Conservation (phyloP, 37 sponge, comb jelly and placozoan species). For the Aphrocallistes beatrix region DNA sequence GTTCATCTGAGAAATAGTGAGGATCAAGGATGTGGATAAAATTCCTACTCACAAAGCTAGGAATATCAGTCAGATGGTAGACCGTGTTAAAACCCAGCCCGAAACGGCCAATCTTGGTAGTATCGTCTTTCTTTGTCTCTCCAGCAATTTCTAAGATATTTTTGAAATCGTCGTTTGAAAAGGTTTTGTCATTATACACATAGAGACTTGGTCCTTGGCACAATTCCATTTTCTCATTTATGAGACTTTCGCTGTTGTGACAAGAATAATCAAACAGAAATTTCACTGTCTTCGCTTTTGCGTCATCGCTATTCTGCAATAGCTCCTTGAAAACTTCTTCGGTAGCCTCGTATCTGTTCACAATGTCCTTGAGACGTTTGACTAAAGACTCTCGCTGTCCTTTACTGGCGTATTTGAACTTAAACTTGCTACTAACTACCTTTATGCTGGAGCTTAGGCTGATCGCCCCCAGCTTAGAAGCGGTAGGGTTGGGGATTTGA, state of each 20-base stretch:
- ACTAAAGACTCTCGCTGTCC: conserved; percentile 29
- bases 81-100: conserved; percentile 69
- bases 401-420: background rate
- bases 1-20: conserved; percentile 30
- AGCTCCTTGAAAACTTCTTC: conserved; percentile 70
- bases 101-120: conserved; percentile 68
- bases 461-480: background rate
- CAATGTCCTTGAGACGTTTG: conserved; percentile 35
- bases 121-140: conserved; percentile 49
- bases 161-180: conserved; percentile 52
- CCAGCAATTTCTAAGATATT: conserved; percentile 60
- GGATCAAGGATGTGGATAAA: conserved; percentile 66
- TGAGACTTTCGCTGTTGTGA: conserved; percentile 8
- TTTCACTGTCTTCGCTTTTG: conserved; percentile 51
- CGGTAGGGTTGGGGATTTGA: background rate
- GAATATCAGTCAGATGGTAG: conserved; percentile 66
- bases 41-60: conserved; percentile 58
- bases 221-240: conserved; percentile 33
- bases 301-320: conserved; percentile 84
- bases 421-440: background rate
- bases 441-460: background rate
- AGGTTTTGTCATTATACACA: conserved; percentile 51
- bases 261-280: conserved; percentile 60
- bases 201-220: conserved; percentile 74
- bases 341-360: conserved; percentile 46